phyloP scores from a whole-genome alignment of 2,113 vertebrate genomes.

The Podiceps cristatus region DNA sequence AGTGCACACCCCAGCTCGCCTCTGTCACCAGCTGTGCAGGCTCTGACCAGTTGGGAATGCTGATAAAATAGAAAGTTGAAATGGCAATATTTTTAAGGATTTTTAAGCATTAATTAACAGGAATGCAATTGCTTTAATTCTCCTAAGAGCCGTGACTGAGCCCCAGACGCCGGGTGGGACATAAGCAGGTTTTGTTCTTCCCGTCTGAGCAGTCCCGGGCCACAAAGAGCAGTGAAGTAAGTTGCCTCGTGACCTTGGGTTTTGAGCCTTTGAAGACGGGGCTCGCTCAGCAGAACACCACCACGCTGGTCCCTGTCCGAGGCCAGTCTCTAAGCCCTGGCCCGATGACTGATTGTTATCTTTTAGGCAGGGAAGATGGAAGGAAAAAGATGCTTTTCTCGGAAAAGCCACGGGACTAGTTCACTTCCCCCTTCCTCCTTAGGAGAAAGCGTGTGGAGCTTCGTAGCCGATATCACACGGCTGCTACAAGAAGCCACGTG shows the following conservation, averaged over 20 bases:
- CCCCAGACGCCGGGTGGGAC: background rate
- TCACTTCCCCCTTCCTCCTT: background rate
- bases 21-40: background rate
- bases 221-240: background rate
- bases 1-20: background rate
- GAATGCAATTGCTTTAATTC: background rate
- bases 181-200: background rate
- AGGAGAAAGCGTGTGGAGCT: background rate
- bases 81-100: background rate
- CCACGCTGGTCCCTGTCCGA: background rate
- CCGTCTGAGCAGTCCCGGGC: background rate
- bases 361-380: background rate
- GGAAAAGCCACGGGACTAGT: background rate
- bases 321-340: background rate
- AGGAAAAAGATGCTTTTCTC: background rate
- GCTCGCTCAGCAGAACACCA: background rate
- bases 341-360: too few relatives aligned
- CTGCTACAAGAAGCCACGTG: fast-evolving
- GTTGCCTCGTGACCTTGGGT: background rate
- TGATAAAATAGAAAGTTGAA: background rate
- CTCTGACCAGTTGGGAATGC: background rate
- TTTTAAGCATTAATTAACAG: background rate
- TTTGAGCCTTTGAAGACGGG: background rate
- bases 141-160: background rate
- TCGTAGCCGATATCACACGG: too few relatives aligned